phyloP scores from a whole-genome alignment of 2,888 invertebrate genomes.

The Koerneria pararmatus region DNA sequence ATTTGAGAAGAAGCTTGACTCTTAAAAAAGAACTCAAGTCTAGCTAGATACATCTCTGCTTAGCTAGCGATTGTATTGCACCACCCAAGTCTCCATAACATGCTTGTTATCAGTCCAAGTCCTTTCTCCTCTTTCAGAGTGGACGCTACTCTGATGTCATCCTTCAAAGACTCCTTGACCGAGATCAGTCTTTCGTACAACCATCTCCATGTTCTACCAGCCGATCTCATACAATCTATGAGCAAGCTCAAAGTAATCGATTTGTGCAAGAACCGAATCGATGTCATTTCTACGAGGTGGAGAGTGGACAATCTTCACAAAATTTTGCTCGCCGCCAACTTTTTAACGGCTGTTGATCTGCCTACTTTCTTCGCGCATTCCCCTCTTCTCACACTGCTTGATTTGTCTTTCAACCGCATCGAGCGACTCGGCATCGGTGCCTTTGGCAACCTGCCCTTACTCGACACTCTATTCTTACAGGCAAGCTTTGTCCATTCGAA shows the following conservation, averaged over 20 bases:
- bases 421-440: conserved; percentile 72
- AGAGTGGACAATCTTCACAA: conserved; percentile 30
- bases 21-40: conserved; percentile 22
- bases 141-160: conserved; percentile 60
- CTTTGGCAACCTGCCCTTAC: conserved; percentile 73
- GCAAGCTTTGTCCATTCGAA: conserved; percentile 30
- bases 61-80: too few relatives aligned
- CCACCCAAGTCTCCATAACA: too few relatives aligned
- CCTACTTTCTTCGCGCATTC: conserved; percentile 70
- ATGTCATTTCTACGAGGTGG: conserved; percentile 17
- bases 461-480: conserved; percentile 72
- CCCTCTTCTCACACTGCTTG: conserved; percentile 75
- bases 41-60: too few relatives aligned
- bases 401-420: conserved; percentile 79
- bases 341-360: background rate
- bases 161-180: conserved; percentile 41
- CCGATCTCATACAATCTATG: conserved; percentile 33
- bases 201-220: conserved; percentile 62
- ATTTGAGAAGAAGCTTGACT: background rate
- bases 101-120: too few relatives aligned
- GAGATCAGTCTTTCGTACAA: conserved; percentile 67
- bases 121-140: conserved; percentile 43
- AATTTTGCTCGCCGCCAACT: conserved; percentile 19
- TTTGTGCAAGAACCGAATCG: conserved; percentile 56
- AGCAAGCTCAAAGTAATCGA: conserved; percentile 66